Percentiles rank a stretch among this genome's conserved stretches.
These are phyloP conservation scores for Lerema accius DNA, from an alignment of 1,140 invertebrate genomes.

Conservation along the genomic window DNA sequence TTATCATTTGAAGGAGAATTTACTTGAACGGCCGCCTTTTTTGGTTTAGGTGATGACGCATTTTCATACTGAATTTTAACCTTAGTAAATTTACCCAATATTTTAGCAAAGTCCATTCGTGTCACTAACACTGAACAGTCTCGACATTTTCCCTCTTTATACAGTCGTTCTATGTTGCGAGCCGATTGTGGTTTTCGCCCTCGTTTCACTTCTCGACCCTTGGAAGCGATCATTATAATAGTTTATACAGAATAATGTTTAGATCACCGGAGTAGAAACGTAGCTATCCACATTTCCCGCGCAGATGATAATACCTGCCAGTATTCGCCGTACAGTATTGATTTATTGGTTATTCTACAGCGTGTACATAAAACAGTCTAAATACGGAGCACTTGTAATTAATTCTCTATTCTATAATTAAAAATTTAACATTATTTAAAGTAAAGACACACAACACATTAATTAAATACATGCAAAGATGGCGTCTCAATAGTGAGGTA, in stretches of 20 bases:
- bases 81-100: slow-evolving; percentile 77
- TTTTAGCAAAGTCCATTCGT: slow-evolving; percentile 79
- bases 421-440: slow-evolving; percentile 35
- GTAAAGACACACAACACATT: slow-evolving; percentile 49
- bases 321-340: slow-evolving; percentile 35
- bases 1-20: slow-evolving; percentile 47
- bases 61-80: slow-evolving; percentile 77
- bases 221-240: slow-evolving; percentile 65
- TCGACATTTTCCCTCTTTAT: slow-evolving; percentile 75
- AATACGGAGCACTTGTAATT: slow-evolving; percentile 2
- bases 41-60: slow-evolving; percentile 55
- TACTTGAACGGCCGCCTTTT: slow-evolving; percentile 43
- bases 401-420: slow-evolving; percentile 13
- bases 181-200: slow-evolving; percentile 56
- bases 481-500: slow-evolving; percentile 68
- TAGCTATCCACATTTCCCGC: slow-evolving; percentile 80
- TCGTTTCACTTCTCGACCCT: slow-evolving; percentile 55
- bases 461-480: slow-evolving; percentile 62
- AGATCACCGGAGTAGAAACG: slow-evolving; percentile 50
- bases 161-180: slow-evolving; percentile 67
- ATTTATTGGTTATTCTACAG: slow-evolving; percentile 29
- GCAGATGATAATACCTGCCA: slow-evolving; percentile 55
- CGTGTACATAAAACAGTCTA: slow-evolving; percentile 6
- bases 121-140: slow-evolving; percentile 75
- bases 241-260: slow-evolving; percentile 24